Base-by-base conservation (phyloP, 2,113 vertebrate genomes). In the Heterotis niloticus region DNA sequence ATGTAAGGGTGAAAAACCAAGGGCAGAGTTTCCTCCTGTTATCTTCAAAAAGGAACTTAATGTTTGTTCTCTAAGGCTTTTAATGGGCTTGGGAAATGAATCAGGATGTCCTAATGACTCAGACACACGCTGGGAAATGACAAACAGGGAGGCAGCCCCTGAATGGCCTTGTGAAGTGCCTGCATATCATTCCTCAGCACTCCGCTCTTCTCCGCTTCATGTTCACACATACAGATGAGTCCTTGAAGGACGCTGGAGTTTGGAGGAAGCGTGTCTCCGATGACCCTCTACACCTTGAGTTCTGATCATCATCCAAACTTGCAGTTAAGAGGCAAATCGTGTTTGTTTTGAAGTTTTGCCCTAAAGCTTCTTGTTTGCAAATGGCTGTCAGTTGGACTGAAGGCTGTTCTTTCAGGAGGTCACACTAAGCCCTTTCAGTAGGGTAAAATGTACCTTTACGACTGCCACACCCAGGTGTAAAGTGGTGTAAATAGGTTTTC, bases 101-200 rank as follows among this genome's bases (percentile, higher is more conserved):
- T 20, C 68, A 44, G 2, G 17, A 28, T 51, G 4, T 18, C 28
- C 68, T 70, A 34, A 70, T 34, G 68, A 70, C 28, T 70, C 28
- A 70, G 68, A 34, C 68, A 70, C 16, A 44, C 68, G 51, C 68
- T 34, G n/a, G 68, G 68, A 34, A 70, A 70, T 70, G 34, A 70
- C 10, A 70, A 70, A 51, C 68, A 70, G 28, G 17, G 28, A 70
- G 20, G 17, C 68, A 51, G 34, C 68, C 68, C 68, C 34, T 34
- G 34, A 70, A 70, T 34, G 68, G 28, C 29, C 51, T 70, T 20
- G 20, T 23, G 34, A 70, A 70, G 51, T 70, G 68, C 68, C 68
- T 70, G 7, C 11, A 20, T 28, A 70, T 70, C 29, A 44, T 70
- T 70, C 51, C 34, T 0, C 68, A 44, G 34, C 34, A 7, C 68